Conservation (phyloP, 2,113 vertebrate species). For the Alethe castanea region DNA sequence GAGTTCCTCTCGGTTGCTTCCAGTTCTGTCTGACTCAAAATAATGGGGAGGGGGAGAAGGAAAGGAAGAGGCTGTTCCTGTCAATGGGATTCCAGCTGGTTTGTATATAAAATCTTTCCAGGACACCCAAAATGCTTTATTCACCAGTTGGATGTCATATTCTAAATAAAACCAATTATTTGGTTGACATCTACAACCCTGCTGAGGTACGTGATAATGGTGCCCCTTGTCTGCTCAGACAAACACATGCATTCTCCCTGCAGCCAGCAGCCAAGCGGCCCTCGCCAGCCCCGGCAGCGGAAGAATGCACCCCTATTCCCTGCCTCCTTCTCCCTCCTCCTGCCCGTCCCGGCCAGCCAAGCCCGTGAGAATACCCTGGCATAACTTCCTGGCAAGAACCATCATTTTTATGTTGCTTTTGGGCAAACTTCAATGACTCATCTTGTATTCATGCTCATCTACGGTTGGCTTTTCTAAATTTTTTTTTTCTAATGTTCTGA, state of each 20-base stretch:
- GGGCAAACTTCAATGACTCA: constrained; percentile 38
- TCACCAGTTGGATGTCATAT: constrained; percentile 21
- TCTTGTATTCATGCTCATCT: constrained; percentile 37
- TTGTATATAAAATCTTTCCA: constrained; percentile 47
- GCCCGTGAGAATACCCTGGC: neutral
- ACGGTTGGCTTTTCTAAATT: neutral
- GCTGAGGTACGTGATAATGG: constrained; percentile 60
- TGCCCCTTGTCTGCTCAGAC: constrained; percentile 48
- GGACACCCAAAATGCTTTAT: constrained; percentile 51
- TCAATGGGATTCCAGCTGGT: constrained; percentile 58
- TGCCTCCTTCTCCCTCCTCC: neutral
- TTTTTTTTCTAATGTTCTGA: neutral
- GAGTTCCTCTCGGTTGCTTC: constrained; percentile 2
- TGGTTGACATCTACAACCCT: constrained; percentile 34
- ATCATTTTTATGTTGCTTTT: constrained; percentile 47
- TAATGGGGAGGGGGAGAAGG: neutral
- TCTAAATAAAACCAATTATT: constrained; percentile 48
- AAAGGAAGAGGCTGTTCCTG: constrained; percentile 41
- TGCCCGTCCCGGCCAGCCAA: rapidly evolving
- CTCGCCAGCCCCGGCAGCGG: neutral
- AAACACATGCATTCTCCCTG: neutral
- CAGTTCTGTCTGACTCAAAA: constrained; percentile 27
- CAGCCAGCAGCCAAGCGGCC: neutral
- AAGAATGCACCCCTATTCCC: constrained; percentile 30
- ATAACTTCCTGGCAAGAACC: neutral